Evolutionary conservation across 2,113 vertebrate species (phyloP).

Genomic region (Notothenia rossii): DNA sequence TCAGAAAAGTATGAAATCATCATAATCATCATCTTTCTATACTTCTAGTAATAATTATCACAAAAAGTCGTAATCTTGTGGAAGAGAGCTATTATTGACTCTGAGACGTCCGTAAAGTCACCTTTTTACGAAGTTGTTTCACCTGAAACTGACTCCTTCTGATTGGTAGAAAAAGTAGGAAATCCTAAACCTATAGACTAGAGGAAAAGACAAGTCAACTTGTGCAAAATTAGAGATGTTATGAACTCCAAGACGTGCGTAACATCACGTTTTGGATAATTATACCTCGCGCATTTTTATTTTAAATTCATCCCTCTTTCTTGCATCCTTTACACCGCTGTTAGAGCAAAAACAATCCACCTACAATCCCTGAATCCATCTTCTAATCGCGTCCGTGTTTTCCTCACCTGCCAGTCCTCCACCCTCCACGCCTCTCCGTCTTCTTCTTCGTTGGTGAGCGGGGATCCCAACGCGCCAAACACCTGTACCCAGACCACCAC

Average conservation of each 20-base stretch:
- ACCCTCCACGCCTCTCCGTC: conserved; percentile 64
- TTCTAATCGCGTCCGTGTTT: neutral
- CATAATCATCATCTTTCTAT: too few species aligned
- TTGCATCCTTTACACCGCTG: neutral
- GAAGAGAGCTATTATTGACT: too few species aligned
- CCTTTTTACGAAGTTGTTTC: too few species aligned
- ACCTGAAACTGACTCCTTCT: too few species aligned
- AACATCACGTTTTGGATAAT: neutral
- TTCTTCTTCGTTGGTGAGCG: conserved; percentile 53
- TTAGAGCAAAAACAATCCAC: too few species aligned
- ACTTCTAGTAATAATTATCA: too few species aligned
- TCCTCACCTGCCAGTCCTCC: conserved; percentile 78
- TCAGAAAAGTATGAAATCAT: too few species aligned
- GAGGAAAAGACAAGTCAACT: too few species aligned
- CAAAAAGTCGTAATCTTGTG: too few species aligned
- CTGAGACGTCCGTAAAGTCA: too few species aligned
- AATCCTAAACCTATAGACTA: too few species aligned
- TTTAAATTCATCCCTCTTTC: neutral
- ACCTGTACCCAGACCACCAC: conserved; percentile 69
- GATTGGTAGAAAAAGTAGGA: too few species aligned
- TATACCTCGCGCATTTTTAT: neutral
- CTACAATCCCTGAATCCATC: neutral
- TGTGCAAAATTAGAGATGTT: neutral
- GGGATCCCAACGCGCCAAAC: conserved; percentile 52
- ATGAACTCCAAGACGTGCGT: neutral